Conservation (phyloP, 2,797 vertebrate genomes). For the Clamator glandarius region DNA sequence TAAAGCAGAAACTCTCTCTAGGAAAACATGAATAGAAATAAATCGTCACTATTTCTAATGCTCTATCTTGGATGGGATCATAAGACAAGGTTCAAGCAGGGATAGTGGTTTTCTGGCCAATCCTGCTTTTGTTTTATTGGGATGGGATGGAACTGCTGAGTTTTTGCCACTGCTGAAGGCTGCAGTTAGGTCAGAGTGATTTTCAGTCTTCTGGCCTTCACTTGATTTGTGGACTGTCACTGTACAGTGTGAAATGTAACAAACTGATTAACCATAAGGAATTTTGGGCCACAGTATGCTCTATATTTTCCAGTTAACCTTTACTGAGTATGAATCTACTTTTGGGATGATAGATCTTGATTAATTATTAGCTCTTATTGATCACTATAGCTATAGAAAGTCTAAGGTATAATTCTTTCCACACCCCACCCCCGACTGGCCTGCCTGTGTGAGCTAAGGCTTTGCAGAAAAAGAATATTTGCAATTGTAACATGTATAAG, state of each 20-base stretch:
- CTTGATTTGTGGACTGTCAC: not conserved
- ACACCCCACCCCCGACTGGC: not conserved
- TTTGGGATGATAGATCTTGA: not conserved
- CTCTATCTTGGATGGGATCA: not conserved
- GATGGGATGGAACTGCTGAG: not conserved
- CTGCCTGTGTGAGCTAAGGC: not conserved
- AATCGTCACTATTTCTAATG: not conserved
- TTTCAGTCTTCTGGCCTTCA: slow-evolving; percentile 17
- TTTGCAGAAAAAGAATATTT: slow-evolving; percentile 6
- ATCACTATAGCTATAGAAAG: not conserved
- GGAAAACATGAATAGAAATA: not conserved
- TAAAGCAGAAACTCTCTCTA: not conserved
- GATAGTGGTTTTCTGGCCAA: not conserved
- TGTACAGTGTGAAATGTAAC: not conserved
- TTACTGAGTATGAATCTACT: not conserved
- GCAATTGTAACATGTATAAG: not conserved
- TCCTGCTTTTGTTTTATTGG: not conserved
- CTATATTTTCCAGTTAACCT: slow-evolving; percentile 25
- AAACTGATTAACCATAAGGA: not conserved
- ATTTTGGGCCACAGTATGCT: not conserved
- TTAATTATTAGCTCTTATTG: not conserved
- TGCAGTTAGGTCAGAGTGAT: not conserved
- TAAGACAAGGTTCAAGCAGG: not conserved
- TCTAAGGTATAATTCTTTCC: not conserved
- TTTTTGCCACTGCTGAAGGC: not conserved